Percentiles rank a stretch among this genome's conserved stretches.
Conservation (phyloP, 1,140 invertebrate genomes). For the Coptotermes formosanus region DNA sequence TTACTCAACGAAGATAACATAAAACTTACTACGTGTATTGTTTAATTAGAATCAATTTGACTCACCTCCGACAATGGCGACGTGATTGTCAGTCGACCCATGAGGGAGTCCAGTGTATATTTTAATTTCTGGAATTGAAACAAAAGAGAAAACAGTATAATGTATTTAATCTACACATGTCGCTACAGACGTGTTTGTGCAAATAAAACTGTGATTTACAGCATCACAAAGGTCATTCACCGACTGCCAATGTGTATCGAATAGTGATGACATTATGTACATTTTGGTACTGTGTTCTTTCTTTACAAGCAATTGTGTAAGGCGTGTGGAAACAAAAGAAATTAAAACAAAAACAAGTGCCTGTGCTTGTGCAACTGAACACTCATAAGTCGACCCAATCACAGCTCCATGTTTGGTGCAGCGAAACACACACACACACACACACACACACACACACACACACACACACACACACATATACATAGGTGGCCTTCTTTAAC, state of each 20-base stretch:
- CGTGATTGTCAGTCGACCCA: slow-evolving; percentile 43
- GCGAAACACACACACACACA: too few relatives aligned
- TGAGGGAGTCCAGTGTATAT: slow-evolving; percentile 40
- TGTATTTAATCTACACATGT: not conserved
- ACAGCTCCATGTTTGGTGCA: not conserved
- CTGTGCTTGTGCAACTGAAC: not conserved
- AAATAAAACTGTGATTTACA: not conserved
- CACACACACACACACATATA: too few relatives aligned
- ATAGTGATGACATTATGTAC: not conserved
- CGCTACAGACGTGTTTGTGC: not conserved
- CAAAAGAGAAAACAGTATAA: slow-evolving; percentile 23
- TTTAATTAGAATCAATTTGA: not conserved
- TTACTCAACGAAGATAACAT: not conserved
- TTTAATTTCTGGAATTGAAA: slow-evolving; percentile 42
- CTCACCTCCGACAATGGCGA: slow-evolving; percentile 43
- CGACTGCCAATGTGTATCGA: not conserved
- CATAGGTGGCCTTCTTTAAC: too few relatives aligned
- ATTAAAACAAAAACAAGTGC: not conserved
- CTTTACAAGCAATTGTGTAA: not conserved
- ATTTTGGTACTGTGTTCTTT: not conserved
- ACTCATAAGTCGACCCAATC: not conserved
- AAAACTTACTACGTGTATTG: not conserved
- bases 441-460: too few relatives aligned
- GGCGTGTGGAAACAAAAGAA: not conserved
- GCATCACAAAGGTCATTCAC: not conserved